Evolutionary conservation across 2,113 vertebrate species (phyloP).

Genomic region (Lepisosteus oculatus): DNA sequence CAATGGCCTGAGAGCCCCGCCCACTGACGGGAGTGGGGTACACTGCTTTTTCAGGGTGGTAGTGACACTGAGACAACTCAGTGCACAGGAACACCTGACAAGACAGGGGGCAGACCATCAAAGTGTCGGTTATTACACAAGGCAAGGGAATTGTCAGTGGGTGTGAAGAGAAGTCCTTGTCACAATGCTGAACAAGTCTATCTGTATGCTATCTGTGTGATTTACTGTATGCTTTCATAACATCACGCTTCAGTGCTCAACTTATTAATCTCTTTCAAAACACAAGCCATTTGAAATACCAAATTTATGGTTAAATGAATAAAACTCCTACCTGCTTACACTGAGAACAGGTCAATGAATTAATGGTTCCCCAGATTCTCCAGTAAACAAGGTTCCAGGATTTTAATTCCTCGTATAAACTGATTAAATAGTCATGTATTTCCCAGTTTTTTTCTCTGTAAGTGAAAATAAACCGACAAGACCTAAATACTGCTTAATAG

Average conservation of each 20-base stretch:
- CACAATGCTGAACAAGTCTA: too few species aligned
- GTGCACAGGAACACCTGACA: conserved; percentile 83
- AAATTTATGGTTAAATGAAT: not conserved
- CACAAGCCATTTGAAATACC: too few species aligned
- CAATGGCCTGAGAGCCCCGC: conserved; percentile 71
- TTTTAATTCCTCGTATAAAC: conserved; percentile 88
- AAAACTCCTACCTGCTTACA: conserved; percentile 77
- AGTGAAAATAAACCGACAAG: too few species aligned
- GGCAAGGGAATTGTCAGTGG: too few species aligned
- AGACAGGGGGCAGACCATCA: not conserved
- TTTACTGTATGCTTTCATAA: too few species aligned
- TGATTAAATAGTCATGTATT: conserved; percentile 80
- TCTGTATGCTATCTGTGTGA: too few species aligned
- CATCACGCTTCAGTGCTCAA: too few species aligned
- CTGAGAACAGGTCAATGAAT: conserved; percentile 82
- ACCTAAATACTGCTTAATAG: too few species aligned
- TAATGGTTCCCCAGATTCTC: conserved; percentile 93
- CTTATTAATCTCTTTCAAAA: too few species aligned
- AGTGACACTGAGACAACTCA: conserved; percentile 88
- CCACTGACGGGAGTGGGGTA: conserved; percentile 71
- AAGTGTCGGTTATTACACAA: too few species aligned
- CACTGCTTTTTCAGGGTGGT: conserved; percentile 81
- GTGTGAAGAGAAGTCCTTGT: too few species aligned
- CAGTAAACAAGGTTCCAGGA: conserved; percentile 95
- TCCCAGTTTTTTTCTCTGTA: conserved; percentile 93